phyloP scores from a whole-genome alignment of 2,888 invertebrate genomes.

The Zaprionus bogoriensis region DNA sequence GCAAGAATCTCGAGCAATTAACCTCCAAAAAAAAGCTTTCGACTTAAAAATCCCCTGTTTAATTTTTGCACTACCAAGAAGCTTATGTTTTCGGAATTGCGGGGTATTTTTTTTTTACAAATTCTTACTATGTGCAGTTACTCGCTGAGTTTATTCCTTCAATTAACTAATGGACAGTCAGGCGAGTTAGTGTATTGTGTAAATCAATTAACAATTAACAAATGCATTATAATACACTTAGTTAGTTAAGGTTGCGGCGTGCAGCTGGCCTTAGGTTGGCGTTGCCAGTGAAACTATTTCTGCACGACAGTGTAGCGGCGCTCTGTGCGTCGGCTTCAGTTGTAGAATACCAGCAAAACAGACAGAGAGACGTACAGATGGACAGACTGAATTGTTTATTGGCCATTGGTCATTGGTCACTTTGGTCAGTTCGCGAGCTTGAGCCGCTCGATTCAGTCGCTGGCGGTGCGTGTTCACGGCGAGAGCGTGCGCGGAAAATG shows the following conservation, averaged over 20 bases:
- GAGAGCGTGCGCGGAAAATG: slow-evolving; percentile 49
- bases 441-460: slow-evolving; percentile 19
- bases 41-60: not conserved
- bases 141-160: not conserved
- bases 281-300: slow-evolving; percentile 47
- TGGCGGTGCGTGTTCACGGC: slow-evolving; percentile 44
- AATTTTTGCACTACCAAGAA: not conserved
- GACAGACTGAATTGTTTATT: slow-evolving; percentile 1
- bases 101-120: no score
- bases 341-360: slow-evolving; percentile 43
- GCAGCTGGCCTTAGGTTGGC: slow-evolving; percentile 54
- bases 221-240: slow-evolving; percentile 33
- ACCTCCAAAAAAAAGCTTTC: not conserved
- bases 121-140: no score
- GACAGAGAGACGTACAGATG: not conserved
- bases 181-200: slow-evolving; percentile 2
- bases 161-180: slow-evolving; percentile 44
- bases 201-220: slow-evolving; percentile 47
- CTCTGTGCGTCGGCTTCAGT: no score
- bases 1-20: not conserved
- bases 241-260: slow-evolving; percentile 23
- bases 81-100: not conserved
- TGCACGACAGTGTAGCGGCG: slow-evolving; percentile 15
- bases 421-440: slow-evolving; percentile 8
- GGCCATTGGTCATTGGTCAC: slow-evolving; percentile 47